Evolutionary conservation across 2,797 vertebrate genomes (phyloP).

Genomic region (Melanotaenia maccullochi): DNA sequence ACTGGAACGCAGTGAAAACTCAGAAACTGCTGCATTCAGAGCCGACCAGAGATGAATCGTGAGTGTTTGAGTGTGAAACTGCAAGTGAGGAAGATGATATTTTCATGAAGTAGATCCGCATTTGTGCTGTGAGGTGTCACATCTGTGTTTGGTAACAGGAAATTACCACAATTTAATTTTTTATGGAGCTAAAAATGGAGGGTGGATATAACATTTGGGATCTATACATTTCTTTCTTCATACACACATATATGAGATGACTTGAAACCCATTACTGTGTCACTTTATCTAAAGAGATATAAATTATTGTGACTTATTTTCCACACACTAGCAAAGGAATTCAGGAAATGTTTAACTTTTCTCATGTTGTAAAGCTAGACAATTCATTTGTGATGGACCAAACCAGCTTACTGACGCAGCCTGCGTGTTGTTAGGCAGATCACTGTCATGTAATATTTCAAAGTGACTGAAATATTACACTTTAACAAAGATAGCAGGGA

Average conservation of each 20-base stretch:
- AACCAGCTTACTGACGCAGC: conserved; percentile 30
- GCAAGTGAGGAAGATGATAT: not conserved
- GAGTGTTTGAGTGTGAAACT: not conserved
- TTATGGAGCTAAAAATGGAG: conserved; percentile 6
- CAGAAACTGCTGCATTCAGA: conserved; percentile 9
- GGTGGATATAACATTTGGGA: conserved; percentile 28
- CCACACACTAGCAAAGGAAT: conserved; percentile 1
- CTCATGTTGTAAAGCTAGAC: not conserved
- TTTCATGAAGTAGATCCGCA: conserved; percentile 26
- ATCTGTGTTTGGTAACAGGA: conserved; percentile 37
- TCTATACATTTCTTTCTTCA: conserved; percentile 24
- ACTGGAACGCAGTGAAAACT: conserved; percentile 24
- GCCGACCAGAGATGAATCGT: not conserved
- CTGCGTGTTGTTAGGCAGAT: conserved; percentile 5
- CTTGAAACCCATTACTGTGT: conserved; percentile 61
- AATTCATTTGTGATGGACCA: conserved; percentile 46
- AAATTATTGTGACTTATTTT: conserved; percentile 21
- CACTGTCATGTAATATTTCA: not conserved
- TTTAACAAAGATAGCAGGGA: conserved; percentile 5
- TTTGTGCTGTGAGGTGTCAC: conserved; percentile 41
- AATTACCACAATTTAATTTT: conserved; percentile 5
- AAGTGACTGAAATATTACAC: not conserved
- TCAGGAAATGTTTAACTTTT: conserved; percentile 24
- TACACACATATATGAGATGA: conserved; percentile 24
- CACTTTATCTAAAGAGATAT: conserved; percentile 58